Evolutionary conservation across 2,888 invertebrate genomes (phyloP).

Genomic region (Xestia ashworthii): DNA sequence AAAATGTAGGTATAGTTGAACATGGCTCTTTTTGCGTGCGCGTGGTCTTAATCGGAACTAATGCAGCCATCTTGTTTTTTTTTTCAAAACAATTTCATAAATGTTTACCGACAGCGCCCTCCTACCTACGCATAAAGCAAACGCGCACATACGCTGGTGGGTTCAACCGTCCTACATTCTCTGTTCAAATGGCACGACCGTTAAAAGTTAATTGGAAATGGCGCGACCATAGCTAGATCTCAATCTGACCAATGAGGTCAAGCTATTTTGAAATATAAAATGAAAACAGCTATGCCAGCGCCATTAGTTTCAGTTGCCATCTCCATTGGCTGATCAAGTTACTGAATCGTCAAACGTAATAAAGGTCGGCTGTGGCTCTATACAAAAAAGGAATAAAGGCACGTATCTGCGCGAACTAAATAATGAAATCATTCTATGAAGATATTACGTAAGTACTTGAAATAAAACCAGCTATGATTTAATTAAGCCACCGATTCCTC

Average conservation of each 20-base stretch:
- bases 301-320: background rate
- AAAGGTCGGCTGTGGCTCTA: background rate
- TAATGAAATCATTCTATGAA: no score
- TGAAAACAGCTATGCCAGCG: background rate
- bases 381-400: background rate
- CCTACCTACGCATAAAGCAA: background rate
- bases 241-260: background rate
- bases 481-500: no score
- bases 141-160: background rate
- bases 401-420: no score
- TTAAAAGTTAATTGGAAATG: background rate
- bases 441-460: no score
- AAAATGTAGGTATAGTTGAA: constrained; percentile 11
- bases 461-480: no score
- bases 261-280: background rate
- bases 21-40: background rate
- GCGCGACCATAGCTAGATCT: background rate
- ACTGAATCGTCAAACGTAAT: background rate
- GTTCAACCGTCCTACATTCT: background rate
- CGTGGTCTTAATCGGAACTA: background rate
- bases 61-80: background rate
- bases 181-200: background rate
- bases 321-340: background rate
- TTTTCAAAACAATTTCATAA: background rate
- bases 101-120: background rate